Evolutionary conservation across 2,888 invertebrate genomes (phyloP).

Genomic region (Mechanitis mazaeus): DNA sequence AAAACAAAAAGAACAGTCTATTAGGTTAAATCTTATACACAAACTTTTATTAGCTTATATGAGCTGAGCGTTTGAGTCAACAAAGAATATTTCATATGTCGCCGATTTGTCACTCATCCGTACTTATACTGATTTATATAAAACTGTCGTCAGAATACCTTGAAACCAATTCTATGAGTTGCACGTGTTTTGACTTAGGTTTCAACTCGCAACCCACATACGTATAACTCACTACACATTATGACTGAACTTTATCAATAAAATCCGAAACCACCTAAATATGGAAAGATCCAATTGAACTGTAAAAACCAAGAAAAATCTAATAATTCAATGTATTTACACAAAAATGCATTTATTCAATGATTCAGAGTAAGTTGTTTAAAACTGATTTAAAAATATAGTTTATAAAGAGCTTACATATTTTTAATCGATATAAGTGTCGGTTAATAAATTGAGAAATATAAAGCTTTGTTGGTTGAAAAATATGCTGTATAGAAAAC

Average conservation of each 20-base stretch:
- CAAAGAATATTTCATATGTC: too few relatives aligned
- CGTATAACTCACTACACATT: too few relatives aligned
- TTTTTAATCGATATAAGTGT: too few relatives aligned
- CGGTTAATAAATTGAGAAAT: background rate
- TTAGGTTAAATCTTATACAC: too few relatives aligned
- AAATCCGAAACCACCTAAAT: background rate
- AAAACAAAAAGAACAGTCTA: too few relatives aligned
- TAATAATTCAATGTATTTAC: too few relatives aligned
- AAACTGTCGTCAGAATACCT: background rate
- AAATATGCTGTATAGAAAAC: constrained; percentile 19
- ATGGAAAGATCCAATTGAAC: too few relatives aligned
- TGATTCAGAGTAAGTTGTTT: background rate
- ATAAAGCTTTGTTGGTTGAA: background rate
- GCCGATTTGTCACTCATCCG: too few relatives aligned
- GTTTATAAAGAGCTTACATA: too few relatives aligned
- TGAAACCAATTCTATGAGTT: background rate
- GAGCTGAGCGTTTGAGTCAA: too few relatives aligned
- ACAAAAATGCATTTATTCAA: too few relatives aligned
- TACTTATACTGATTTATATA: background rate
- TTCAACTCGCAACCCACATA: background rate
- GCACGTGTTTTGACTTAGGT: constrained; percentile 2
- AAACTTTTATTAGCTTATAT: background rate
- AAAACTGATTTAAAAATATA: too few relatives aligned
- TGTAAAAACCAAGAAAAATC: background rate
- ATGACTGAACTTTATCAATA: background rate